Conservation (phyloP, 1,140 invertebrate genomes). For the Heliconius congener region DNA sequence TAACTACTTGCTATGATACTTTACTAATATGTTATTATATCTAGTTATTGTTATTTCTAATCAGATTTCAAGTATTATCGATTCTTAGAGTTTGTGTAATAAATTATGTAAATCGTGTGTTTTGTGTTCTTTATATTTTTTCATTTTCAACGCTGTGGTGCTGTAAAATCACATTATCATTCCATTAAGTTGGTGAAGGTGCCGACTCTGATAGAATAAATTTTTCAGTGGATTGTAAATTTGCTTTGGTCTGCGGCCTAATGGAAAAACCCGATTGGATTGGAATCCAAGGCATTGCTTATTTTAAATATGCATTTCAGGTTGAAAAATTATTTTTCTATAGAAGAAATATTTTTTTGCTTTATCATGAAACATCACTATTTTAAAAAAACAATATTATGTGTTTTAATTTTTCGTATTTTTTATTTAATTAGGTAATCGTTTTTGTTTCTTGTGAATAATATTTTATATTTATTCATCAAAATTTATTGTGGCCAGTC, state of each 20-base stretch:
- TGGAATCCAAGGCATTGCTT: not conserved
- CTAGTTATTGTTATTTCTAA: conserved; percentile 16
- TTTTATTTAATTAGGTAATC: too few species aligned
- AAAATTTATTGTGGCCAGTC: too few species aligned
- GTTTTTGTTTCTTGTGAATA: too few species aligned
- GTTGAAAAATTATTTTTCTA: too few species aligned
- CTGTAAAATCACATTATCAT: not conserved
- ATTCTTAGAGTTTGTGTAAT: not conserved
- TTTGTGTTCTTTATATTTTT: not conserved
- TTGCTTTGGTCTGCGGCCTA: conserved; percentile 7
- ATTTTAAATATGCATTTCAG: not conserved
- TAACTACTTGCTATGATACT: not conserved
- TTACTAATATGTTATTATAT: not conserved
- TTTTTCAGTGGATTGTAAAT: conserved; percentile 6
- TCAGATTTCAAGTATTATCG: conserved; percentile 19
- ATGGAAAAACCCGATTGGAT: conserved; percentile 9
- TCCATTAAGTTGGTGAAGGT: conserved; percentile 10
- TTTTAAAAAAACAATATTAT: too few species aligned
- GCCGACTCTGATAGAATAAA: not conserved
- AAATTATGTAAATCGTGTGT: not conserved
- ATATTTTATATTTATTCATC: too few species aligned
- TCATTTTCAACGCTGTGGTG: not conserved
- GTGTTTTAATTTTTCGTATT: too few species aligned
- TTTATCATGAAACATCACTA: too few species aligned
- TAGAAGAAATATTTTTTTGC: not conserved